phyloP scores from a whole-genome alignment of 1,140 invertebrate genomes.

The Dryas iulia region DNA sequence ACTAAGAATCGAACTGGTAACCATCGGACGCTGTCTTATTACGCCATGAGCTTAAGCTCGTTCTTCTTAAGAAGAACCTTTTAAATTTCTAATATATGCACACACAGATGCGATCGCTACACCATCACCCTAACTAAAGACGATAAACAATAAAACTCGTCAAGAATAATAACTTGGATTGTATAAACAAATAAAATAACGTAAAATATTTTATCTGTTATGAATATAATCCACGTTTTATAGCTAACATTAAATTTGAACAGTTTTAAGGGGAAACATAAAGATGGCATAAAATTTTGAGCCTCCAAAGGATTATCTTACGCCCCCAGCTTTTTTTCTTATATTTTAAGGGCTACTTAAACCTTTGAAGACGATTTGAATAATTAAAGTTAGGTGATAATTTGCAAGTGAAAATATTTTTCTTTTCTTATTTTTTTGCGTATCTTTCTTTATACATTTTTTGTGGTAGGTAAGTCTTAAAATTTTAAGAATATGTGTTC shows the following conservation, averaged over 20 bases:
- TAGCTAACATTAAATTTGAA: constrained; percentile 71
- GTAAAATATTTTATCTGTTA: constrained; percentile 77
- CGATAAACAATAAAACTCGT: constrained; percentile 54
- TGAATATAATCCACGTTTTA: constrained; percentile 76
- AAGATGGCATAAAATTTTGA: constrained; percentile 65
- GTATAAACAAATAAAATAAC: constrained; percentile 73
- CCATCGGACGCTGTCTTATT: too few species aligned
- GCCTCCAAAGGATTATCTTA: constrained; percentile 68
- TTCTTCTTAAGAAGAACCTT: too few species aligned
- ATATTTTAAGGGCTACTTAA: constrained; percentile 39
- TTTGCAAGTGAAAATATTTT: not conserved
- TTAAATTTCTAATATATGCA: not conserved
- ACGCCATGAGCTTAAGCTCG: too few species aligned
- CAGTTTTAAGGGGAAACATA: constrained; percentile 65
- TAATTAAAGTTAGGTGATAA: constrained; percentile 19
- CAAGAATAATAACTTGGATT: constrained; percentile 70
- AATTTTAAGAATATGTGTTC: too few species aligned
- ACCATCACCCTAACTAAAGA: not conserved
- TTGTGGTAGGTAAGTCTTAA: not conserved
- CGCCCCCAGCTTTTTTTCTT: constrained; percentile 40
- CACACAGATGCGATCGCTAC: not conserved
- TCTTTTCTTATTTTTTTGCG: not conserved
- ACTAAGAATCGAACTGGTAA: too few species aligned
- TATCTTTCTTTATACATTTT: not conserved
- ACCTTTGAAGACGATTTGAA: constrained; percentile 25